Percentiles rank a stretch among this genome's conserved stretches.
Conservation (phyloP, 2,113 vertebrate species). For the Chionis minor region DNA sequence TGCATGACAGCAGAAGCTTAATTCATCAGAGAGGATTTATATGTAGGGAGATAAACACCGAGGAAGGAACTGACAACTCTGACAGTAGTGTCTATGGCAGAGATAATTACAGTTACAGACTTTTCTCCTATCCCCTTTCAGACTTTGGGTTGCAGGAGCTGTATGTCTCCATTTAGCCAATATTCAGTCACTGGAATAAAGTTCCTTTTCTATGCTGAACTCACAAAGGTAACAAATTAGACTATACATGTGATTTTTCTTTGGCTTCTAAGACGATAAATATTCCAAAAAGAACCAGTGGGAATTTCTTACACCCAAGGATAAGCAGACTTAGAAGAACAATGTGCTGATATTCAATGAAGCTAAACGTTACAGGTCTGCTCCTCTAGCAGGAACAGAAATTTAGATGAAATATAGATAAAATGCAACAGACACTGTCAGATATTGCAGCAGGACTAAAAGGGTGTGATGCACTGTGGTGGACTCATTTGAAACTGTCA, state of each 20-base stretch:
- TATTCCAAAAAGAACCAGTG: background rate
- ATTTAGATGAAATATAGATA: background rate
- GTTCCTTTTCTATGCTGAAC: background rate
- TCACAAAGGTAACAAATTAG: background rate
- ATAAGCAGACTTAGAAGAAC: background rate
- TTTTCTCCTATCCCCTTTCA: background rate
- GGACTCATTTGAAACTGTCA: background rate
- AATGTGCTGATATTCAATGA: background rate
- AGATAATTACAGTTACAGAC: background rate
- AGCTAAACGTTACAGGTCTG: background rate
- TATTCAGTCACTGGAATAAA: background rate
- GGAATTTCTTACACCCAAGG: background rate
- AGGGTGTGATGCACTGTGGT: background rate
- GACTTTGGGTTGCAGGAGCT: background rate
- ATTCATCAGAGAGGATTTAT: background rate
- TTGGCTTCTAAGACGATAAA: background rate
- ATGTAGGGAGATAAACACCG: background rate
- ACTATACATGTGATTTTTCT: background rate
- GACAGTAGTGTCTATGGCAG: background rate
- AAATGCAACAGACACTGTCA: background rate
- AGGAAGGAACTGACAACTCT: background rate
- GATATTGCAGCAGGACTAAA: background rate
- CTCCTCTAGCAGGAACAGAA: background rate
- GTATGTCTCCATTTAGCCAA: background rate
- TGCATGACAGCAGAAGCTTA: conserved; percentile 2